These are phyloP conservation scores for Galbula dea DNA, from an alignment of 2,113 vertebrate genomes.

Conservation along the genomic window DNA sequence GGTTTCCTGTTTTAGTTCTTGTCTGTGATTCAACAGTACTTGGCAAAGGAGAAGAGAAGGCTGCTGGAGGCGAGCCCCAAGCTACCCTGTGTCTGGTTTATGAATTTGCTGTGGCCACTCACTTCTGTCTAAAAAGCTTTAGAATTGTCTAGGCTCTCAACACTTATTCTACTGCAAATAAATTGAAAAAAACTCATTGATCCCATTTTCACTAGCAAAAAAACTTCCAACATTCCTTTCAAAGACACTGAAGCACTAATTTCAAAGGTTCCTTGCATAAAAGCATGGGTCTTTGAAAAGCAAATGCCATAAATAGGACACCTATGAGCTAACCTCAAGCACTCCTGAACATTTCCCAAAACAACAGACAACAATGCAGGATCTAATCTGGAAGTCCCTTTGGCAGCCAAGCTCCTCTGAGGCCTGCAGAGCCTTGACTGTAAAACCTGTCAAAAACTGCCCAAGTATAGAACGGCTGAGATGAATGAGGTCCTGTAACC, in stretches of 20 bases:
- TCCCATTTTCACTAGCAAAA: not conserved
- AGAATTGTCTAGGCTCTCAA: not conserved
- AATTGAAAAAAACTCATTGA: not conserved
- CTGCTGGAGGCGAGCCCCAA: not conserved
- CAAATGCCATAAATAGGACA: not conserved
- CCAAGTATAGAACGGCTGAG: not conserved
- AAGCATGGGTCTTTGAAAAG: not conserved
- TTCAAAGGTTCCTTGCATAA: slow-evolving; percentile 1
- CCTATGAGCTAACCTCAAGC: not conserved
- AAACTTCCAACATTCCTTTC: not conserved
- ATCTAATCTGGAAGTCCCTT: not conserved
- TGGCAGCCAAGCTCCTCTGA: not conserved
- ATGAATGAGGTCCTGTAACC: not conserved
- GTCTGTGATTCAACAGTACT: not conserved
- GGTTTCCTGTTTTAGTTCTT: not conserved
- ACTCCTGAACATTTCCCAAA: not conserved
- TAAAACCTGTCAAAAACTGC: not conserved
- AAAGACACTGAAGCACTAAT: not conserved
- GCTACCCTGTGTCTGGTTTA: not conserved
- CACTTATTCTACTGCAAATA: not conserved
- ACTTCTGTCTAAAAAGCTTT: not conserved
- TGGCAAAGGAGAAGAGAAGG: not conserved
- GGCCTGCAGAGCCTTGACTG: not conserved
- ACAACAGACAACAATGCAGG: not conserved
- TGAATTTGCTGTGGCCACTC: not conserved